Percentiles rank a stretch among this genome's conserved stretches.
Conservation (phyloP, 2,888 invertebrate genomes). For the Chymomyza fuscimana region DNA sequence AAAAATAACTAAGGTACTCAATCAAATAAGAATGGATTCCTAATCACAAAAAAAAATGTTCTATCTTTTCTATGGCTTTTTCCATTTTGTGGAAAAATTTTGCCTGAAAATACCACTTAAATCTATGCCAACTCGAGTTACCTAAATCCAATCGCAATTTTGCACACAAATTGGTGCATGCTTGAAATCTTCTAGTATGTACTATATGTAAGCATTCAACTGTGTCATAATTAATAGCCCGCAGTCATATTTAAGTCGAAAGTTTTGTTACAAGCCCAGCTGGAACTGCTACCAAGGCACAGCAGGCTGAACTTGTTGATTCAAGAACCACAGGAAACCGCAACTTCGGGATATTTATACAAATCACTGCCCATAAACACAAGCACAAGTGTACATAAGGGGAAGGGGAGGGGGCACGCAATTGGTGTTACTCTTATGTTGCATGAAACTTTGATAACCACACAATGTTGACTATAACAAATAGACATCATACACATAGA, state of each 20-base stretch:
- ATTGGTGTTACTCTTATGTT: conserved; percentile 4
- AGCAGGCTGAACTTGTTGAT: conserved; percentile 54
- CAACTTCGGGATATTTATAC: conserved; percentile 8
- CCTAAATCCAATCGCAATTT: not conserved
- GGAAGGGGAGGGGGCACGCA: not conserved
- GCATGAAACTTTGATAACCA: conserved; percentile 38
- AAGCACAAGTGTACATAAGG: not conserved
- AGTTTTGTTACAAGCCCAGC: not conserved
- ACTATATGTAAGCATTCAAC: not conserved
- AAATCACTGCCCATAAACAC: conserved; percentile 29
- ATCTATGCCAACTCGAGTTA: not conserved
- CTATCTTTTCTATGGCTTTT: no score
- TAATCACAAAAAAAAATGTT: no score
- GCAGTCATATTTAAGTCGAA: not conserved
- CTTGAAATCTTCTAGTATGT: not conserved
- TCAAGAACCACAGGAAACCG: conserved; percentile 26
- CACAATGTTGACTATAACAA: conserved; percentile 30
- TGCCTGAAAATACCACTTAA: no score
- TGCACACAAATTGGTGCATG: not conserved
- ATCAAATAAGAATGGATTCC: no score
- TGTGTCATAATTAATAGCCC: conserved; percentile 41
- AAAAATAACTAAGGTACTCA: no score
- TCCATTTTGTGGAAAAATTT: no score
- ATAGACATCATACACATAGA: not conserved
- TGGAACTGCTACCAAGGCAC: not conserved